Conservation (phyloP, 1,140 invertebrate genomes). For the Sarcophaga peregrina region DNA sequence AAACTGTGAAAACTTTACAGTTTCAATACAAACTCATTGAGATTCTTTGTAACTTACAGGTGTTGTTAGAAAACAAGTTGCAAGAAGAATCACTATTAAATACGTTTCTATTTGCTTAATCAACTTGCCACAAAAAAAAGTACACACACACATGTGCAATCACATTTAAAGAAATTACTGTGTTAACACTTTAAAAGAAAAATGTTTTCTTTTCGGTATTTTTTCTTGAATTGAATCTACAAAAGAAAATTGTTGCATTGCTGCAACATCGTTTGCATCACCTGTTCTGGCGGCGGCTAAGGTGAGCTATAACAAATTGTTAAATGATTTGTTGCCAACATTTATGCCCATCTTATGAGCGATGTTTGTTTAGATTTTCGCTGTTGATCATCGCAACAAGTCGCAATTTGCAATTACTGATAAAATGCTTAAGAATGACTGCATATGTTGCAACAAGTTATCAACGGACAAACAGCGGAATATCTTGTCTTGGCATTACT, state of each 20-base stretch:
- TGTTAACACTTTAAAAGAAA: not conserved
- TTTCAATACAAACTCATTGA: not conserved
- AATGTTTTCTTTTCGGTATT: not conserved
- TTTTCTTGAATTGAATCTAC: not conserved
- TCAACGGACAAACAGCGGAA: not conserved
- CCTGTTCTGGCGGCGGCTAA: not conserved
- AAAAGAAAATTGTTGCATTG: not conserved
- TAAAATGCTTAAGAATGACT: not conserved
- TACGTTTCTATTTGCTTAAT: not conserved
- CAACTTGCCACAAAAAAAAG: not conserved
- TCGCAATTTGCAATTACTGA: not conserved
- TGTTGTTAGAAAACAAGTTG: constrained; percentile 10
- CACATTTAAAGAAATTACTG: not conserved
- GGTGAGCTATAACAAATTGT: not conserved
- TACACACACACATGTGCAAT: not conserved
- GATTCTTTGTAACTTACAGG: not conserved
- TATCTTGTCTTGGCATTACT: not conserved
- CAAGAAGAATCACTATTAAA: not conserved
- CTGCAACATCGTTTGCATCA: too few relatives aligned
- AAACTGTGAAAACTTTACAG: not conserved
- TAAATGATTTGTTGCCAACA: not conserved
- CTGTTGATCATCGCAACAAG: not conserved
- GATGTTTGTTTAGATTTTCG: constrained; percentile 4
- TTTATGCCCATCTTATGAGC: not conserved
- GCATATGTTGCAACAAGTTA: too few relatives aligned